phyloP scores from a whole-genome alignment of 2,888 invertebrate genomes.

The Encarsia formosa region DNA sequence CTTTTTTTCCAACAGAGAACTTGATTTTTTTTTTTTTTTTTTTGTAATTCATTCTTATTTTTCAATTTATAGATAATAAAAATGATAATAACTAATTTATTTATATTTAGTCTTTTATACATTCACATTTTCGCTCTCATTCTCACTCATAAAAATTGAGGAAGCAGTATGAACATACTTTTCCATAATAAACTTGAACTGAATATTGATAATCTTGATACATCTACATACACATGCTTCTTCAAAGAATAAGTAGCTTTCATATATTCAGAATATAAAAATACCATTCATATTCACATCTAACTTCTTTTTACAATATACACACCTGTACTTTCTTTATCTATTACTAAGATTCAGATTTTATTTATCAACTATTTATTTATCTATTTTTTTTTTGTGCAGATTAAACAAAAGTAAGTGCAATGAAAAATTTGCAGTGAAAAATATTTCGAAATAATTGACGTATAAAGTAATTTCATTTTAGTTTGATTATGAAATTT shows the following conservation, averaged over 20 bases:
- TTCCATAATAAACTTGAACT: constrained; percentile 8
- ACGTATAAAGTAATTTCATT: constrained; percentile 12
- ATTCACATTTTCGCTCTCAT: constrained; percentile 12
- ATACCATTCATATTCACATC: constrained; percentile 25
- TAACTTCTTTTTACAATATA: constrained; percentile 28
- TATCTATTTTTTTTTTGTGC: constrained; percentile 1
- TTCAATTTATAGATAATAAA: not conserved
- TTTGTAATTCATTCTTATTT: not conserved
- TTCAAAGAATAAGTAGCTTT: constrained; percentile 20
- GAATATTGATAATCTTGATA: constrained; percentile 16
- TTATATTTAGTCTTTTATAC: constrained; percentile 18
- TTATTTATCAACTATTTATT: constrained; percentile 3
- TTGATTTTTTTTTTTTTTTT: not conserved
- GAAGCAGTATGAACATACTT: constrained; percentile 5
- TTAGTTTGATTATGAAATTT: not conserved
- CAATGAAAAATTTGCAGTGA: not conserved
- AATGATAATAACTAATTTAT: constrained; percentile 13
- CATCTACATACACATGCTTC: constrained; percentile 18
- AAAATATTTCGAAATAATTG: constrained; percentile 13
- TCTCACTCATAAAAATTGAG: constrained; percentile 12
- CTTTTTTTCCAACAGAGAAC: not conserved
- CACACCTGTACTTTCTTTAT: constrained; percentile 20
- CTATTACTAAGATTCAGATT: constrained; percentile 15
- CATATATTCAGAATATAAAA: constrained; percentile 27
- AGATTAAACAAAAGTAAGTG: constrained; percentile 2